These are phyloP conservation scores for Drosophila repletoides DNA, from an alignment of 1,140 invertebrate species.

Conservation along the genomic window DNA sequence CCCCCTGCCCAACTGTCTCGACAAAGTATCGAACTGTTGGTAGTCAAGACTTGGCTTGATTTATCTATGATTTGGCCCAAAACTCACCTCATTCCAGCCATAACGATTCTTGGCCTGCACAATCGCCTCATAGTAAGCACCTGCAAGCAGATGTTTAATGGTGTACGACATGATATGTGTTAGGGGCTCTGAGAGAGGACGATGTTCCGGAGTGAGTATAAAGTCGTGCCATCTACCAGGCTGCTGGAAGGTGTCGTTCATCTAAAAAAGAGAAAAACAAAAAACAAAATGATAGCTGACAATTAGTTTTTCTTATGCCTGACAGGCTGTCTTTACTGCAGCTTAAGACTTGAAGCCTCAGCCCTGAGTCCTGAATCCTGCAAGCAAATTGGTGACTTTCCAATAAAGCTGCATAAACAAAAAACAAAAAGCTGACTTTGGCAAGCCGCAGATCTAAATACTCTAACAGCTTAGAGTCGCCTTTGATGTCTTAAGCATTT, in stretches of 20 bases:
- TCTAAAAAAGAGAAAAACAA: slow-evolving; percentile 79
- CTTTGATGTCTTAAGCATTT: too few species aligned
- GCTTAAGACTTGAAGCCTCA: slow-evolving; percentile 1
- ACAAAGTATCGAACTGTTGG: slow-evolving; percentile 45
- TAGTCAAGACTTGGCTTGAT: slow-evolving; percentile 31
- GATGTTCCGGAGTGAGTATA: slow-evolving; percentile 80
- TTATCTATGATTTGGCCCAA: slow-evolving; percentile 39
- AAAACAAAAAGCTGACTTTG: too few species aligned
- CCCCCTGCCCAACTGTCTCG: slow-evolving; percentile 10
- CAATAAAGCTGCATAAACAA: too few species aligned
- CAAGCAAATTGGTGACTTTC: slow-evolving; percentile 15
- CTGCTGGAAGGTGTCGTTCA: slow-evolving; percentile 88
- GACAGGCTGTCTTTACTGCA: slow-evolving; percentile 15
- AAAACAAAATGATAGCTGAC: slow-evolving; percentile 32
- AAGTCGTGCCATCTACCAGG: slow-evolving; percentile 89
- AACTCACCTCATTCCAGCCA: slow-evolving; percentile 87
- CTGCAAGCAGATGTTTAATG: slow-evolving; percentile 84
- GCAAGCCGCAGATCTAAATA: too few species aligned
- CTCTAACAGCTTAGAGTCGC: too few species aligned
- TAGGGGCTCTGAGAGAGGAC: slow-evolving; percentile 81
- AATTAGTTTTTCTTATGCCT: slow-evolving; percentile 20
- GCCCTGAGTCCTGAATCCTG: slow-evolving; percentile 9
- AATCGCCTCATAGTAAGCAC: slow-evolving; percentile 87
- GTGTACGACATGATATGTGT: slow-evolving; percentile 84
- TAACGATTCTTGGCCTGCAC: slow-evolving; percentile 89